Evolutionary conservation across 2,797 vertebrate species (phyloP).

Genomic region (Benthosema pterotum): DNA sequence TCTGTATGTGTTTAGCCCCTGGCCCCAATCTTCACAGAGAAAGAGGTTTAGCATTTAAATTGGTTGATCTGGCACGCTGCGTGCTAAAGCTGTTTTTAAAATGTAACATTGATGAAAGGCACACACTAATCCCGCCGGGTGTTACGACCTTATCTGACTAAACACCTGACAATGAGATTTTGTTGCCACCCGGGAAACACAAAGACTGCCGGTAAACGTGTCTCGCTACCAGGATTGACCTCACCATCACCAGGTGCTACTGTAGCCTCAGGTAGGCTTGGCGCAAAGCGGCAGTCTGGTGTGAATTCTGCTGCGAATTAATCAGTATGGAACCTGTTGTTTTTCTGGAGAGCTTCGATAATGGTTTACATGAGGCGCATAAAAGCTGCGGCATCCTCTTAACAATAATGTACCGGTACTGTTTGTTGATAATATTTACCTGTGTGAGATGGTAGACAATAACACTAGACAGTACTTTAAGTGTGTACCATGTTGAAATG

Average conservation of each 20-base stretch:
- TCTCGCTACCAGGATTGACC: constrained; percentile 58
- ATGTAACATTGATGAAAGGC: constrained; percentile 77
- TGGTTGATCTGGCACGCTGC: constrained; percentile 70
- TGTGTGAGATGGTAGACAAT: too few relatives aligned
- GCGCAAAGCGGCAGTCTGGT: neutral
- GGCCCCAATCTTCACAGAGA: constrained; percentile 74
- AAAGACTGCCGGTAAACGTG: constrained; percentile 48
- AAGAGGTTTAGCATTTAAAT: constrained; percentile 83
- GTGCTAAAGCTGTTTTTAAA: constrained; percentile 77
- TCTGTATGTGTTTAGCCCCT: constrained; percentile 78
- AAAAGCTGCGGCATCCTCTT: constrained; percentile 15
- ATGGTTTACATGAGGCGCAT: constrained; percentile 7
- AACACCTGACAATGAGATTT: constrained; percentile 78
- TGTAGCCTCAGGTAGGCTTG: constrained; percentile 42
- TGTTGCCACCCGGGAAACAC: constrained; percentile 65
- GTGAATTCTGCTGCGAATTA: neutral
- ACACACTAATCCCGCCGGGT: constrained; percentile 72
- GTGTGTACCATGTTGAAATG: too few relatives aligned
- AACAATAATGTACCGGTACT: too few relatives aligned
- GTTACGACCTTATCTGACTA: constrained; percentile 76
- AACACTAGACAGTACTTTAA: too few relatives aligned
- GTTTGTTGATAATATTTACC: too few relatives aligned
- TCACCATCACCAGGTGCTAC: constrained; percentile 20
- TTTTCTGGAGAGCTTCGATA: constrained; percentile 7
- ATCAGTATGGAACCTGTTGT: neutral